These are phyloP conservation scores for Erebia aethiops DNA, from an alignment of 2,888 invertebrate genomes.

Conservation along the genomic window DNA sequence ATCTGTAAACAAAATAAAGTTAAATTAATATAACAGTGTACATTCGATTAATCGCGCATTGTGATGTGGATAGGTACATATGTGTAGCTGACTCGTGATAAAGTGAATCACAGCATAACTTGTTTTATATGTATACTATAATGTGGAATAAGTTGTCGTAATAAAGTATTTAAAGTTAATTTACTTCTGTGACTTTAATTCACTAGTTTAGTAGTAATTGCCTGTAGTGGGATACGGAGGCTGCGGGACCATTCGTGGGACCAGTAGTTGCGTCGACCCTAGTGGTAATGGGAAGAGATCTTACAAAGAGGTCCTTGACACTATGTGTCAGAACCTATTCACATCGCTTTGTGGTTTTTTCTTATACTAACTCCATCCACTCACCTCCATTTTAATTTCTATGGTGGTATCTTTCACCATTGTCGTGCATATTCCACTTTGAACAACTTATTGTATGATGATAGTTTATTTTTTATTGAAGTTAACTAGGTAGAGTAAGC, in stretches of 20 bases:
- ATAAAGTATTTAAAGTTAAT: slow-evolving; percentile 83
- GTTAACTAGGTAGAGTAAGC: slow-evolving; percentile 81
- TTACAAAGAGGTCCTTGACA: neutral
- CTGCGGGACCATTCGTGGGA: neutral
- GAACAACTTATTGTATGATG: slow-evolving; percentile 75
- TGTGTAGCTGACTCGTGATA: slow-evolving; percentile 77
- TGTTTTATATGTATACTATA: slow-evolving; percentile 82
- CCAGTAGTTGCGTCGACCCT: neutral
- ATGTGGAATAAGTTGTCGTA: slow-evolving; percentile 82
- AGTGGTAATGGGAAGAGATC: neutral
- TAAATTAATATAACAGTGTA: slow-evolving; percentile 54
- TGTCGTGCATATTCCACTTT: slow-evolving; percentile 67
- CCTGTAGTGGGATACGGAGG: slow-evolving; percentile 47
- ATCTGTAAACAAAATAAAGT: slow-evolving; percentile 58
- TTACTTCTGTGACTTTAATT: slow-evolving; percentile 76
- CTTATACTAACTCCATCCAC: slow-evolving; percentile 38
- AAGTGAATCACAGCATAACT: slow-evolving; percentile 80
- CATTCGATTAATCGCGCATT: slow-evolving; percentile 69
- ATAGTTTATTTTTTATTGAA: slow-evolving; percentile 80
- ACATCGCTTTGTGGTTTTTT: slow-evolving; percentile 62
- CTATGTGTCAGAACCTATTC: slow-evolving; percentile 57
- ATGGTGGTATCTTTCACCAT: slow-evolving; percentile 45
- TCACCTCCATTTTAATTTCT: slow-evolving; percentile 51
- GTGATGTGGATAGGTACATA: slow-evolving; percentile 79
- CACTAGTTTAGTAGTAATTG: slow-evolving; percentile 51